Evolutionary conservation across 2,888 invertebrate species (phyloP).

Genomic region (Machimus atricapillus): DNA sequence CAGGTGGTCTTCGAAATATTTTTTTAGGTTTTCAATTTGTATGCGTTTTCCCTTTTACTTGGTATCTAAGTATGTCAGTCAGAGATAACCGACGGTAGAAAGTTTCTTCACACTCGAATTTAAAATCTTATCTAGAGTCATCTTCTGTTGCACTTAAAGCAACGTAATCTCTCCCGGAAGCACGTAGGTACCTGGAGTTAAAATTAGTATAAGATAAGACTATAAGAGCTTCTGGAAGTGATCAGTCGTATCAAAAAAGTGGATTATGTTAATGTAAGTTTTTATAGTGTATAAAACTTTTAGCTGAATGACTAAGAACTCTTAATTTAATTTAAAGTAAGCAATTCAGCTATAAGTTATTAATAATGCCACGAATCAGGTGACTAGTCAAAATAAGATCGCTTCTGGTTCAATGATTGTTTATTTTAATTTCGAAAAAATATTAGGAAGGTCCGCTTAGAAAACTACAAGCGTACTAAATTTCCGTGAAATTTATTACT

Average conservation of each 20-base stretch:
- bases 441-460: no score
- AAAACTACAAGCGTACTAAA: not conserved
- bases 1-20: not conserved
- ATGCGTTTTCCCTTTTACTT: not conserved
- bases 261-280: no score
- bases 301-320: no score
- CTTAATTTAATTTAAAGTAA: no score
- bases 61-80: not conserved
- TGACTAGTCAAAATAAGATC: no score
- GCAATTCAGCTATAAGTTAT: not conserved
- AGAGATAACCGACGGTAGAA: not conserved
- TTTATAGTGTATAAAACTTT: no score
- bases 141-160: not conserved
- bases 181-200: not conserved
- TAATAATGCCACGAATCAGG: not conserved
- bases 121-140: not conserved
- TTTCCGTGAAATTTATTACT: not conserved
- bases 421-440: no score
- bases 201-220: not conserved
- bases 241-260: not conserved
- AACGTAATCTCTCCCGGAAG: not conserved
- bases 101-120: not conserved
- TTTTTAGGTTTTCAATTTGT: not conserved
- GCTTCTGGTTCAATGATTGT: no score
- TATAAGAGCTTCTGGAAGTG: not conserved